Conservation (phyloP, 2,888 invertebrate species). For the Sminthurinus aureus region DNA sequence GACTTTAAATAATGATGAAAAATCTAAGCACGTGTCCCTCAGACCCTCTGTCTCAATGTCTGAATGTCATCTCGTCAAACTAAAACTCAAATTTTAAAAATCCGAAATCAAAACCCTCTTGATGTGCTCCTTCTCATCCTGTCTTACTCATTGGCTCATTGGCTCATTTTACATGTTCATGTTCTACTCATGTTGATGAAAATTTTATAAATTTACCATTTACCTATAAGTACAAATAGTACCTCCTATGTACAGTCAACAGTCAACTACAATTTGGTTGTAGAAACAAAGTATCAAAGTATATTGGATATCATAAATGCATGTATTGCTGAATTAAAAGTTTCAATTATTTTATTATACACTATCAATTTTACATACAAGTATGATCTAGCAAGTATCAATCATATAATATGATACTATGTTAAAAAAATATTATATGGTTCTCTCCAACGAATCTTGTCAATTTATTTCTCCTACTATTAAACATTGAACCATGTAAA, state of each 20-base stretch:
- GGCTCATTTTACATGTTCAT: no score
- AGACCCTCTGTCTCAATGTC: neutral
- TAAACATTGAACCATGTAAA: no score
- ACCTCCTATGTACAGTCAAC: neutral
- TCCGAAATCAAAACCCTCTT: neutral
- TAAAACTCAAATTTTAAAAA: neutral
- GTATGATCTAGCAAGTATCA: no score
- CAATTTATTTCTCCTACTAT: no score
- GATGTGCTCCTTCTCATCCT: neutral
- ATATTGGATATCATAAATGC: neutral
- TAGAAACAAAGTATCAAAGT: neutral
- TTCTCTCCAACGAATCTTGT: no score
- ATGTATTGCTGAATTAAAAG: neutral
- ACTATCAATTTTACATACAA: no score
- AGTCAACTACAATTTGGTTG: neutral
- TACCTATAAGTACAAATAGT: neutral
- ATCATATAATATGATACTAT: no score
- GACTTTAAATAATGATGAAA: no score
- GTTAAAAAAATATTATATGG: no score
- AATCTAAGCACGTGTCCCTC: neutral
- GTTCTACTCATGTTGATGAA: no score
- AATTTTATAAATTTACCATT: no score
- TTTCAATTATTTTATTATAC: no score
- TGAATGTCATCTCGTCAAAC: neutral
- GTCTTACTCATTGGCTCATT: neutral